These are phyloP conservation scores for Rhinoderma darwinii DNA, from an alignment of 2,113 vertebrate species.

Conservation along the genomic window DNA sequence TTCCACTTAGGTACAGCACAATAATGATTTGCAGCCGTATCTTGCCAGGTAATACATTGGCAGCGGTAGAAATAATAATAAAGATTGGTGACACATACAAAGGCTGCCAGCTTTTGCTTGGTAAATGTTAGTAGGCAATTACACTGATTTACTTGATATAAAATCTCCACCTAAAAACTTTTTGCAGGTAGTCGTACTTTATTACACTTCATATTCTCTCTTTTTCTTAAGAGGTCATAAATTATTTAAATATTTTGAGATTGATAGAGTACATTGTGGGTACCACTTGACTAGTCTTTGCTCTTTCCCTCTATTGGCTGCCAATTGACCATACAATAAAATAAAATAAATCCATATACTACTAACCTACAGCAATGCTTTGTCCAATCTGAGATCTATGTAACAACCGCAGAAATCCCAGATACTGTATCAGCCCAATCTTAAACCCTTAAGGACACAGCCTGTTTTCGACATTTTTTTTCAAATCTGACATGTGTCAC, in stretches of 20 bases:
- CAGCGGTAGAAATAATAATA: constrained; percentile 4
- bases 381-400: no score
- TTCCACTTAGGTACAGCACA: background rate
- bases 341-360: no score
- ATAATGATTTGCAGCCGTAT: constrained; percentile 18
- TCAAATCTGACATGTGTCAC: no score
- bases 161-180: background rate
- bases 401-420: no score
- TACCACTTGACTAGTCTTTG: no score
- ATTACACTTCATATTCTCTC: constrained; percentile 2
- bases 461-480: no score
- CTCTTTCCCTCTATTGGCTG: no score
- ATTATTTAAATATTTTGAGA: background rate
- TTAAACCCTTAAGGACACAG: no score
- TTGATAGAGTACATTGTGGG: no score
- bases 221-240: background rate
- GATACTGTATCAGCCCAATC: no score
- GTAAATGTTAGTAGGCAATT: constrained; percentile 28
- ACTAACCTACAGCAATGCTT: no score
- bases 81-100: constrained; percentile 1
- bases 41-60: background rate
- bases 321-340: no score
- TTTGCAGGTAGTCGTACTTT: background rate
- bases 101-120: constrained; percentile 5
- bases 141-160: constrained; percentile 13